Evolutionary conservation across 2,888 invertebrate genomes (phyloP), one percentile per base, ranked within the genome.

Genomic region (Drosophila mimica): DNA sequence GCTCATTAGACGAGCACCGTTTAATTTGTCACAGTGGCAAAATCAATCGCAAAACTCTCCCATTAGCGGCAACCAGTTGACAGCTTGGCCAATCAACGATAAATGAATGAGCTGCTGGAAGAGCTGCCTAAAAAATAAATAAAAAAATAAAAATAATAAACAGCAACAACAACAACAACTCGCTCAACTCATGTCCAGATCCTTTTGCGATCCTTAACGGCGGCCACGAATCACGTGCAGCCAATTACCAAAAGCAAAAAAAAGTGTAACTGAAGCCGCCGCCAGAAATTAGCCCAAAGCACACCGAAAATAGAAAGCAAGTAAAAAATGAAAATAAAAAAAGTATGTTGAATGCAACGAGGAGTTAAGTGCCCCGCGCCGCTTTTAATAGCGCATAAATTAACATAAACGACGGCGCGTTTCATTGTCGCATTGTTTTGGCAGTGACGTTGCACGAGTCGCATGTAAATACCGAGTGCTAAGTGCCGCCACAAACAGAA

Each of bases 311-410:
- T 33, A 7, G 15, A 48, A 48, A 48, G n/a, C 34, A 46, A 20
- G 1, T 25, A 13, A 4, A 46, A 58, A 20, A 4, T 20, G 11
- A 56, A 38, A 40, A 40, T 25, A 8, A 20, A 25, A 25, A 61
- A 56, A 68, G 65, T 71, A 70, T 64, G 62, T 61, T 60, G 66
- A 46, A 70, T 57, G 49, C 78, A 70, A 67, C 79, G 87, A 89
- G 89, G 84, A 89, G 84, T 84, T 84, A 84, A 84, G 84, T 89
- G 84, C 85, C 85, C 69, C 69, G 85, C 85, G 80, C 70, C 80
- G 88, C 85, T 84, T 89, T 89, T 89, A 86, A 86, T 88, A 82
- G 88, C 82, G 82, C 85, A 86, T 89, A 89, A 86, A 86, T 86
- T 86, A 88, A 57, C 85, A 86, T 86, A 88, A 89, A 82, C 71